A percentile compares a stretch with the other conserved stretches of the same genome.
phyloP scores from a whole-genome alignment of 37 sponge, comb jelly and placozoan genomes.

The Petrosia ficiformis region DNA sequence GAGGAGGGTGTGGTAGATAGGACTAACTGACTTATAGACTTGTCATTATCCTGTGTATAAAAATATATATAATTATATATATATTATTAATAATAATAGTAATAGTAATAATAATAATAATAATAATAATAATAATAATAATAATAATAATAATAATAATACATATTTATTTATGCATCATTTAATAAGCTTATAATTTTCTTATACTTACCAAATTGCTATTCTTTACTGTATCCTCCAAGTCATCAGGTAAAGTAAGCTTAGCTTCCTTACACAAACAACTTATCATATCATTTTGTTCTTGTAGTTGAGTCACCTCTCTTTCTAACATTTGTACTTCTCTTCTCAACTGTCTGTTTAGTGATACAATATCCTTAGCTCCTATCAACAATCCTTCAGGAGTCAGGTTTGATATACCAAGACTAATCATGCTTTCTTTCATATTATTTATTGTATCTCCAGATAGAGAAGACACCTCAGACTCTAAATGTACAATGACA shows the following conservation, averaged over 20 bases:
- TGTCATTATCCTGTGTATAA: too few species aligned
- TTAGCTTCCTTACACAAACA: neutral
- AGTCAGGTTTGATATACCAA: conserved; percentile 53
- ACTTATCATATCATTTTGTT: conserved; percentile 54
- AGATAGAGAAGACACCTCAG: conserved; percentile 46
- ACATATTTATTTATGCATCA: too few species aligned
- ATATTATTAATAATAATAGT: too few species aligned
- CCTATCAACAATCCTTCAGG: conserved; percentile 69
- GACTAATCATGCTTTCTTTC: conserved; percentile 46
- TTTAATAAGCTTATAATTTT: too few species aligned
- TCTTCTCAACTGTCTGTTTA: conserved; percentile 65
- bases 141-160: too few species aligned
- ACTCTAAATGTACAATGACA: conserved; percentile 53
- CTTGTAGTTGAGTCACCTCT: conserved; percentile 30
- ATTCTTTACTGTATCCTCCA: too few species aligned
- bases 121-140: too few species aligned
- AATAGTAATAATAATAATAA: too few species aligned
- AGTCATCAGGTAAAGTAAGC: neutral
- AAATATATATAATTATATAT: too few species aligned
- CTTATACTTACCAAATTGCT: too few species aligned
- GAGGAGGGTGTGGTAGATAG: too few species aligned
- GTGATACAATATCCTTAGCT: conserved; percentile 63
- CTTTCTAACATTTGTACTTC: conserved; percentile 56
- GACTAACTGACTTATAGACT: too few species aligned
- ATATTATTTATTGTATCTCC: conserved; percentile 42